Evolutionary conservation across 2,113 vertebrate genomes (phyloP).

Genomic region (Clarias macrocephalus): DNA sequence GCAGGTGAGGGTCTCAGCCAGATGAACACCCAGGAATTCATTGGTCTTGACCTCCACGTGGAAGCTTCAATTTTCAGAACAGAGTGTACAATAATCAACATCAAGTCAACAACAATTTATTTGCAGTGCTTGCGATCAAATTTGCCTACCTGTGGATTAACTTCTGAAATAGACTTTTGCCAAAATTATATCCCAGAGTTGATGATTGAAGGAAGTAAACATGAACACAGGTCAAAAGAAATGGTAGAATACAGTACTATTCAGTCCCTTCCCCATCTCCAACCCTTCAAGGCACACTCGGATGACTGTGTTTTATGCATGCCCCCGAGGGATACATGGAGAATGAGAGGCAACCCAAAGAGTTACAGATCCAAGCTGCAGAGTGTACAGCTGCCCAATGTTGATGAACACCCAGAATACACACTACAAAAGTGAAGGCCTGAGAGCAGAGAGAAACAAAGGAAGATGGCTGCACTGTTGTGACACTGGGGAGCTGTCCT

Average conservation of each 20-base stretch:
- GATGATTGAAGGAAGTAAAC: not conserved
- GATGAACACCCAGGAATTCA: too few species aligned
- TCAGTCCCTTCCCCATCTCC: not conserved
- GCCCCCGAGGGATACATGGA: not conserved
- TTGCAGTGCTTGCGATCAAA: not conserved
- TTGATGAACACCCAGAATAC: not conserved
- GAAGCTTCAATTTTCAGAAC: too few species aligned
- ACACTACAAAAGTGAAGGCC: not conserved
- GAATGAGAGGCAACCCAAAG: not conserved
- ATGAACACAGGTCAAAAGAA: not conserved
- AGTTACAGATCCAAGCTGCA: not conserved
- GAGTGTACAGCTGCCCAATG: constrained; percentile 3
- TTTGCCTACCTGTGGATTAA: not conserved
- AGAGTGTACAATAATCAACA: too few species aligned
- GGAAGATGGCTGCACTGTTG: constrained; percentile 15
- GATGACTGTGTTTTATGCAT: not conserved
- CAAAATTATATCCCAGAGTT: not conserved
- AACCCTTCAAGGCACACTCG: not conserved
- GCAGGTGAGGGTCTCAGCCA: too few species aligned
- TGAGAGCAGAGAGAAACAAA: constrained; percentile 10
- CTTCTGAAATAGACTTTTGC: not conserved
- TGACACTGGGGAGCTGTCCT: constrained; percentile 2
- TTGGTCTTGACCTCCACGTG: too few species aligned
- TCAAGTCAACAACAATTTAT: not conserved
- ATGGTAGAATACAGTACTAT: not conserved